Base-by-base conservation (phyloP, 2,888 invertebrate species). In the Eurytoma californica region DNA sequence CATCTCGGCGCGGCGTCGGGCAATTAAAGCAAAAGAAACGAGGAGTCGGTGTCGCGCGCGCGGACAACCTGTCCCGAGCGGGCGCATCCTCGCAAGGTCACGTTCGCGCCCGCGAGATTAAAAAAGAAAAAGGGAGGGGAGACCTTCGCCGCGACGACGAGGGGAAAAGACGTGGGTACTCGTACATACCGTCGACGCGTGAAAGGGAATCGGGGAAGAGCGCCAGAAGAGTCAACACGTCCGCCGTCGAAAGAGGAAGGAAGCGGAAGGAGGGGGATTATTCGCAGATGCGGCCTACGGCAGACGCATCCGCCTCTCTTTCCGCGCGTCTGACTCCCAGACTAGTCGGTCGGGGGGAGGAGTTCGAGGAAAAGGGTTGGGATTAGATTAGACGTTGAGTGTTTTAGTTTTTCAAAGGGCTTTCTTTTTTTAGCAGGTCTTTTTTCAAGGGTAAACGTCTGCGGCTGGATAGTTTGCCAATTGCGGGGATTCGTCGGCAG, bases 41-140 rank as follows among this genome's bases (percentile, higher is more conserved):
- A n/a, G 55, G 47, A 61, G 55, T n/a, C 53, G 24, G 39, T 16
- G 68, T 55, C 9, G 55, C 55, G 24, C 16, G 28, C 30, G n/a
- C n/a, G 39, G 20, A 63, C 13, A 39, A 39, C 39, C 39, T 39
- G 39, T 39, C 39, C 39, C 7, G 39, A 0, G 5, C 5, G 7
- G 39, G 39, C 61, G 61, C 28, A n/a, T 28, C 28, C 39, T 18
- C 5, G 81, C 84, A 83, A 84, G 83, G 84, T 84, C 83, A 83
- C 80, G 83, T 30, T 53, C 39, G 60, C 24, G 14, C 72, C 30
- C 20, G 47, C 67, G 55, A 80, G 76, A 80, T 80, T 76, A 68
- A 76, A 80, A 72, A 76, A 67, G 60, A 65, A 73, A 39, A 57
- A 13, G 30, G 67, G 61, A 39, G 30, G 61, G 24, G 30, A 67